Evolutionary conservation across 2,888 invertebrate species (phyloP).

Genomic region (Lordiphosa andalusiaca): DNA sequence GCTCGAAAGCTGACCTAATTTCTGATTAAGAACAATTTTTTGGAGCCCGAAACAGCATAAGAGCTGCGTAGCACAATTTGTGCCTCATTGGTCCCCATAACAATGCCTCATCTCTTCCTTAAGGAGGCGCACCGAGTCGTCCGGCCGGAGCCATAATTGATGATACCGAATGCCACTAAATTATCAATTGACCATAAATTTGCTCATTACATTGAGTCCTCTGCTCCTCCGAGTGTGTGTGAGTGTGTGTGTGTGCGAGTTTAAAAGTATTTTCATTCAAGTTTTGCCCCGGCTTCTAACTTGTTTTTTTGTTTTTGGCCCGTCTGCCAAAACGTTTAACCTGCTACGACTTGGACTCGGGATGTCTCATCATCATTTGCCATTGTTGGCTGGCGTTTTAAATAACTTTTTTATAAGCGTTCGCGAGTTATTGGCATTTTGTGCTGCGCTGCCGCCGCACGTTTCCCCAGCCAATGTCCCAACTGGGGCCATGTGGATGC

Average conservation of each 20-base stretch:
- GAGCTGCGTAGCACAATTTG: conserved; percentile 71
- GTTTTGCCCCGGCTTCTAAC: conserved; percentile 31
- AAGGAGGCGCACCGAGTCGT: conserved; percentile 27
- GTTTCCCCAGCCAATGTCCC: conserved; percentile 20
- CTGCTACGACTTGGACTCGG: conserved; percentile 31
- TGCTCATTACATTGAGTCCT: conserved; percentile 76
- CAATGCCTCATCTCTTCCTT: conserved; percentile 77
- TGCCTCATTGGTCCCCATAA: conserved; percentile 78
- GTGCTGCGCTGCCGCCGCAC: conserved; percentile 32
- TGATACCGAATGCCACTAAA: conserved; percentile 80
- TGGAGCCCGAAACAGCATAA: neutral
- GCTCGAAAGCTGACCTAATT: conserved; percentile 52
- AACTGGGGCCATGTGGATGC: conserved; percentile 7
- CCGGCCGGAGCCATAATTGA: conserved; percentile 72
- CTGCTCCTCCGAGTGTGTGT: conserved; percentile 18
- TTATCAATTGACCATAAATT: conserved; percentile 81
- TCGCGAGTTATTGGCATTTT: conserved; percentile 59
- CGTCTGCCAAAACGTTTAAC: conserved; percentile 53
- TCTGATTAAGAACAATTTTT: conserved; percentile 34
- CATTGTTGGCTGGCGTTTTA: conserved; percentile 68
- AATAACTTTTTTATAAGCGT: conserved; percentile 68
- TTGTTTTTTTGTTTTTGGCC: conserved; percentile 21
- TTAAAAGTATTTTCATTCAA: conserved; percentile 54
- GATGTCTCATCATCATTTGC: conserved; percentile 67
- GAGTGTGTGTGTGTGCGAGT: conserved; percentile 28